Evolutionary conservation across 2,797 vertebrate genomes (phyloP).

Genomic region (Myiotriccus ornatus): DNA sequence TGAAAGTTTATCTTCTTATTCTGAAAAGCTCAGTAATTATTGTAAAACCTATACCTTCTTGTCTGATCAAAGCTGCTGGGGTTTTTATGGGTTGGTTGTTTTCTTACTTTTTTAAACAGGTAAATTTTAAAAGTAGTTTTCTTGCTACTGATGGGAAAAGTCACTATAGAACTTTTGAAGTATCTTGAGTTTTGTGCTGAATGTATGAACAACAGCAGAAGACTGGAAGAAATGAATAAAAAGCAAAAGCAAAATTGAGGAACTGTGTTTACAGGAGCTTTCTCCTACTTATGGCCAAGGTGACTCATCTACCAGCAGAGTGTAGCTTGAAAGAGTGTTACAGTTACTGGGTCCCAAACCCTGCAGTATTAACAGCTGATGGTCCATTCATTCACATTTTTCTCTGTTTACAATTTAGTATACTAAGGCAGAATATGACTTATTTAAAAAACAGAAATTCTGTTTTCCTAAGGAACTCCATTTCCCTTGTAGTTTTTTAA

Average conservation of each 20-base stretch:
- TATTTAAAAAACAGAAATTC: background rate
- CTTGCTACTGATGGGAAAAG: background rate
- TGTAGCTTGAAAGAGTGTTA: accelerated
- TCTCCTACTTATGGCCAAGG: background rate
- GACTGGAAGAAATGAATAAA: background rate
- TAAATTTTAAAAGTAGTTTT: background rate
- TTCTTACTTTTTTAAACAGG: background rate
- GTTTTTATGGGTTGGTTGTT: background rate
- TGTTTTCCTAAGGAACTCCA: background rate
- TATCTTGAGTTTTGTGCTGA: background rate
- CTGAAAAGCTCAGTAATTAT: background rate
- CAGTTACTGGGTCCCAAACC: background rate
- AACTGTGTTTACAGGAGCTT: background rate
- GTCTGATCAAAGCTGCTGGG: background rate
- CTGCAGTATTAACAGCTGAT: background rate
- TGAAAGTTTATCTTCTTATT: background rate
- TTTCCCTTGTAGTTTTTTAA: background rate
- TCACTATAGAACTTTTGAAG: background rate
- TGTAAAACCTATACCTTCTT: background rate
- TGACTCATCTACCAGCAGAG: background rate
- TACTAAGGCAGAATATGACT: accelerated
- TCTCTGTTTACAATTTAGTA: background rate
- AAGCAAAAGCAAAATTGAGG: background rate
- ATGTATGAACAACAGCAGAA: background rate
- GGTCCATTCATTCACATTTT: background rate